Evolutionary conservation across 1,140 invertebrate genomes (phyloP).

Genomic region (Drosophila setifemur): DNA sequence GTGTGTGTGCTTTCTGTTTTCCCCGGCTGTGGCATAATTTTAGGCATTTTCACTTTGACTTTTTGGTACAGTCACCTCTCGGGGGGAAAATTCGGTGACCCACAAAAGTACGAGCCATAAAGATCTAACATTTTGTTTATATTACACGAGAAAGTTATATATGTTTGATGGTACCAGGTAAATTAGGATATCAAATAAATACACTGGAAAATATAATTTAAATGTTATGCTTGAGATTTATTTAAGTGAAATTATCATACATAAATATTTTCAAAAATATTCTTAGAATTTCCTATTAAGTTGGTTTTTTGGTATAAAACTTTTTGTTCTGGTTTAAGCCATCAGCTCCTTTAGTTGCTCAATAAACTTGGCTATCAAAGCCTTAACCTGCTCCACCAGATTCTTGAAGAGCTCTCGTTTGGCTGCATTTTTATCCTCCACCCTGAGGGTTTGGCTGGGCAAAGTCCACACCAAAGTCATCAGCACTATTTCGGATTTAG

Average conservation of each 20-base stretch:
- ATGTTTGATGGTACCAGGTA: too few species aligned
- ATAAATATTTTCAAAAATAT: too few species aligned
- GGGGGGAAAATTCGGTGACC: not conserved
- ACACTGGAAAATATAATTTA: too few species aligned
- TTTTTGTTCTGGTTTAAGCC: not conserved
- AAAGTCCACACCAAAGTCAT: not conserved
- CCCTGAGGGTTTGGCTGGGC: not conserved
- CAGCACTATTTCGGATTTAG: too few species aligned
- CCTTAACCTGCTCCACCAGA: constrained; percentile 38
- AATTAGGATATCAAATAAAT: too few species aligned
- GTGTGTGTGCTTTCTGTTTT: constrained; percentile 3
- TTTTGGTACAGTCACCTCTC: constrained; percentile 23
- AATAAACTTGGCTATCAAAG: constrained; percentile 38
- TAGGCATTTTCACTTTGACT: constrained; percentile 57
- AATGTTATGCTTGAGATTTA: too few species aligned
- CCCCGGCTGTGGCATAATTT: constrained; percentile 50
- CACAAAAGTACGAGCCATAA: not conserved
- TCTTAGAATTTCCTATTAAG: not conserved
- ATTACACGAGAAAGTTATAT: too few species aligned
- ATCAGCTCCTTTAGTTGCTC: constrained; percentile 19
- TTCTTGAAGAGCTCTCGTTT: constrained; percentile 27
- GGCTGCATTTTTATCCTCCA: not conserved
- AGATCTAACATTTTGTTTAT: too few species aligned
- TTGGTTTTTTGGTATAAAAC: not conserved
- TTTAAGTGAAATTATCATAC: too few species aligned